phyloP scores from a whole-genome alignment of 2,113 vertebrate genomes.

The Paratilapia polleni region DNA sequence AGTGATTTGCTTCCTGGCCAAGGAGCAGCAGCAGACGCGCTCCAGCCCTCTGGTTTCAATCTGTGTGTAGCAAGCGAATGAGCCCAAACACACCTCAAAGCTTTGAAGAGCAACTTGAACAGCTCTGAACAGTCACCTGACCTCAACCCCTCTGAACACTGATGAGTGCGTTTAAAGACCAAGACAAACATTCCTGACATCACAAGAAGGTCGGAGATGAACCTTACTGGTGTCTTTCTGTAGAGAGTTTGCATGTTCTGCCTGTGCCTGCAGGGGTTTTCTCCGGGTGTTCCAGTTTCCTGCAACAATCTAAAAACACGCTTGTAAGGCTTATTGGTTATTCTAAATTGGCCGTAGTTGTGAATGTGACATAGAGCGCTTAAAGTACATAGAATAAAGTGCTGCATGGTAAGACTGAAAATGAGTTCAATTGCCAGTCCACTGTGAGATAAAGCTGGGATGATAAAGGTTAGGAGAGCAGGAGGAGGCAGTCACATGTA shows the following conservation, averaged over 20 bases:
- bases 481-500: neutral
- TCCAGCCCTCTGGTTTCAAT: neutral
- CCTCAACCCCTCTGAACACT: neutral
- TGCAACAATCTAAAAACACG: neutral
- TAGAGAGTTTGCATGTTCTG: too few relatives aligned
- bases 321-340: neutral
- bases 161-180: neutral
- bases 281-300: neutral
- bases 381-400: neutral
- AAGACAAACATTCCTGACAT: neutral
- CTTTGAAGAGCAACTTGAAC: neutral
- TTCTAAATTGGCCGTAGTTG: neutral
- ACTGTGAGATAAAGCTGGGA: neutral
- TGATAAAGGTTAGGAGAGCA: rapidly evolving
- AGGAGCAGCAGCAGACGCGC: neutral
- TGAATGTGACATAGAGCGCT: neutral
- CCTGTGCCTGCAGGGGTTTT: neutral
- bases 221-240: neutral
- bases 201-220: neutral
- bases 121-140: neutral
- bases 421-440: neutral
- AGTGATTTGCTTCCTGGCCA: neutral
- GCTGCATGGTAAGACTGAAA: neutral
- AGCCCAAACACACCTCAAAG: neutral
- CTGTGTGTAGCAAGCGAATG: neutral